These are phyloP conservation scores for Leptobrachium ailaonicum DNA, from an alignment of 2,113 vertebrate species.

Conservation along the genomic window DNA sequence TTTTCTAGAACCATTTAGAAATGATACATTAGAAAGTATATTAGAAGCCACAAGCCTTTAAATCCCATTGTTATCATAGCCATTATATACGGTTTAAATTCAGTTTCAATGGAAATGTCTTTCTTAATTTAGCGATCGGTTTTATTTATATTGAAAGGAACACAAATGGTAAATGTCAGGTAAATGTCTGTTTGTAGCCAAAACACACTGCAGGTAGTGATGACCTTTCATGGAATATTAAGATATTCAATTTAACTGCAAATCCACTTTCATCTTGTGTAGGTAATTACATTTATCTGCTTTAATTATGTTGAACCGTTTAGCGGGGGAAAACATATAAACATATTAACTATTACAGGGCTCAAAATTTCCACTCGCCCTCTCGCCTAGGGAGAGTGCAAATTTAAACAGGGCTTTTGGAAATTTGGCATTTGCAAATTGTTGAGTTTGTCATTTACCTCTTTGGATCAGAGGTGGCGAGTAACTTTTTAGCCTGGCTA, in stretches of 20 bases:
- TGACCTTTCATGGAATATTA: slow-evolving; percentile 29
- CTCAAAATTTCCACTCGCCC: too few species aligned
- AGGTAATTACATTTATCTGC: background rate
- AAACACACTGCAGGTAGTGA: slow-evolving; percentile 22
- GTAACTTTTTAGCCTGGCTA: too few species aligned
- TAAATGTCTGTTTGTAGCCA: background rate
- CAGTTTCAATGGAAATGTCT: background rate
- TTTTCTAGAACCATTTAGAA: too few species aligned
- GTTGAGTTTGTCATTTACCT: too few species aligned
- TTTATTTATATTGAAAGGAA: background rate
- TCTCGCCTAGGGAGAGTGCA: too few species aligned
- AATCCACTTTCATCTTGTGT: background rate
- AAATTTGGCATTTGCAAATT: too few species aligned
- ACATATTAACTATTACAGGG: too few species aligned
- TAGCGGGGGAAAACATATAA: background rate
- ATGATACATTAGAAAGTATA: background rate
- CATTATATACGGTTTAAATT: background rate
- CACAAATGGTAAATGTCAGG: slow-evolving; percentile 18
- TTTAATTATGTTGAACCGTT: slow-evolving; percentile 8
- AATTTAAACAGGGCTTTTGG: too few species aligned
- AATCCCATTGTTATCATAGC: background rate
- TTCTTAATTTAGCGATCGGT: background rate
- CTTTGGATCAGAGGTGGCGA: too few species aligned
- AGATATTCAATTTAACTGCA: slow-evolving; percentile 21
- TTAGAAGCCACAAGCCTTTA: background rate